Percentiles rank a stretch among this genome's conserved stretches.
Conservation (phyloP, 1,140 invertebrate species). For the Oscheius sp. region DNA sequence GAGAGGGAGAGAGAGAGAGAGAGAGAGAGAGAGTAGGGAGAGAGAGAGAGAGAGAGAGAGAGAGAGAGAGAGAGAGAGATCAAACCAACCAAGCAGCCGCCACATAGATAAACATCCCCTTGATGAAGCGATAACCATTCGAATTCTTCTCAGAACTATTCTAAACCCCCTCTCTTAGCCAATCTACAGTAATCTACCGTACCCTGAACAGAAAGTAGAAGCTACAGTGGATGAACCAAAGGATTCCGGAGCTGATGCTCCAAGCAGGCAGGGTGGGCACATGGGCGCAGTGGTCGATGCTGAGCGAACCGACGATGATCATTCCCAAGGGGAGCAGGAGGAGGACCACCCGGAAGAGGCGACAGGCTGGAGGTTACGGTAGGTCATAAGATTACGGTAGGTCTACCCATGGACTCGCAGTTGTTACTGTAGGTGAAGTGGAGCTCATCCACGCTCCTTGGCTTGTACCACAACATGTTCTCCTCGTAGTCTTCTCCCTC, state of each 20-base stretch:
- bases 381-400: background rate
- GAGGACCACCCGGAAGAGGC: background rate
- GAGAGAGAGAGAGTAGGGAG: background rate
- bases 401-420: background rate
- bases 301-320: background rate
- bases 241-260: background rate
- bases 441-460: background rate
- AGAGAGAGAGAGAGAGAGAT: no score
- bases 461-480: background rate
- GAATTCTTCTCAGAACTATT: background rate
- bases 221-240: background rate
- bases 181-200: no score
- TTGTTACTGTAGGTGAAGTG: background rate
- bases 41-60: no score
- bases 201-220: background rate
- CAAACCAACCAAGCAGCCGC: no score
- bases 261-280: background rate
- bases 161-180: no score
- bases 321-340: background rate
- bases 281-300: background rate
- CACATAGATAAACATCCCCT: background rate
- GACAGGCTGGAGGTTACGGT: background rate
- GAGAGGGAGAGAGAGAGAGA: background rate
- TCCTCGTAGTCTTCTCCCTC: constrained; percentile 1
- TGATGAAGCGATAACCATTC: background rate